Evolutionary conservation across 2,113 vertebrate genomes (phyloP).

Genomic region (Poeciliopsis prolifica): DNA sequence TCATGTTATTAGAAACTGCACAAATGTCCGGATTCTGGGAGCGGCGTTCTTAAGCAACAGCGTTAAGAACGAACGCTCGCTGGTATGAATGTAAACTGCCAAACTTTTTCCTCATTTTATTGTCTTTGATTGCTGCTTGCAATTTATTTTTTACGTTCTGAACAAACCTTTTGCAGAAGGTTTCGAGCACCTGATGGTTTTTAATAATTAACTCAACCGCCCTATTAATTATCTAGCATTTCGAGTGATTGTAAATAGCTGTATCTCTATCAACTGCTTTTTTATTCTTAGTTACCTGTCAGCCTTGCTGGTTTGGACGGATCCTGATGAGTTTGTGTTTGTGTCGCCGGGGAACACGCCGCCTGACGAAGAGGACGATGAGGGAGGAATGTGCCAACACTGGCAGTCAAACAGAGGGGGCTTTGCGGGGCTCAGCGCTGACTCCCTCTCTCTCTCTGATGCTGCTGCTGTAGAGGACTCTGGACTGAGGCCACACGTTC

Average conservation of each 20-base stretch:
- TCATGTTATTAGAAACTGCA: slow-evolving; percentile 48
- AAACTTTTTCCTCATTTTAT: slow-evolving; percentile 24
- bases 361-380: slow-evolving; percentile 63
- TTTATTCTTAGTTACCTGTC: slow-evolving; percentile 58
- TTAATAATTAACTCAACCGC: slow-evolving; percentile 45
- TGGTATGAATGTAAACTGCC: slow-evolving; percentile 73
- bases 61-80: slow-evolving; percentile 39
- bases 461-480: slow-evolving; percentile 56
- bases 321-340: slow-evolving; percentile 42
- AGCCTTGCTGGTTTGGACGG: slow-evolving; percentile 53
- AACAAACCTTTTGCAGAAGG: slow-evolving; percentile 14
- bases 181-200: slow-evolving; percentile 47
- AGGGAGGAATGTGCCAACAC: slow-evolving; percentile 68
- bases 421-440: slow-evolving; percentile 36
- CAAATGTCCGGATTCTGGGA: slow-evolving; percentile 63
- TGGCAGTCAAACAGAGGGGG: slow-evolving; percentile 45
- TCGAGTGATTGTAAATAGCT: slow-evolving; percentile 69
- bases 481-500: slow-evolving; percentile 70
- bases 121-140: slow-evolving; percentile 31
- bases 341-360: slow-evolving; percentile 73
- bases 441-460: slow-evolving; percentile 73
- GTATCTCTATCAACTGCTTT: slow-evolving; percentile 49
- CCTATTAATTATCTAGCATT: slow-evolving; percentile 52
- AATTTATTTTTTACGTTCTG: slow-evolving; percentile 27
- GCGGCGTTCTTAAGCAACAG: slow-evolving; percentile 38